These are phyloP conservation scores for Camponotus floridanus DNA, from an alignment of 1,140 invertebrate genomes.

Conservation along the genomic window DNA sequence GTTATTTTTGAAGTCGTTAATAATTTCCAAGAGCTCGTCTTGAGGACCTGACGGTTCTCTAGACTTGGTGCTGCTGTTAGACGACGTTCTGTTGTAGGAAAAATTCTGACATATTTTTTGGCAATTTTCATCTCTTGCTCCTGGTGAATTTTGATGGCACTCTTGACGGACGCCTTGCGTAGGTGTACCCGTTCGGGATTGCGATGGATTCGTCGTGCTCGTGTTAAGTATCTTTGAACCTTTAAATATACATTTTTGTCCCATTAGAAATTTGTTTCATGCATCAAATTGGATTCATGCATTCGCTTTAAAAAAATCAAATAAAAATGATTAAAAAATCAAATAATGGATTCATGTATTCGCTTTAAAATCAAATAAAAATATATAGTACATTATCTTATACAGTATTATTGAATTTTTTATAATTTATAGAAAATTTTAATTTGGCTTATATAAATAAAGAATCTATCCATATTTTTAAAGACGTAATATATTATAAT, in stretches of 20 bases:
- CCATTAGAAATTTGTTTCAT: not conserved
- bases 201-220: slow-evolving; percentile 40
- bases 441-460: not conserved
- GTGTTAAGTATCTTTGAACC: slow-evolving; percentile 61
- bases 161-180: slow-evolving; percentile 68
- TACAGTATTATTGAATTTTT: not conserved
- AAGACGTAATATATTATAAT: not conserved
- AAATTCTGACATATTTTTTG: slow-evolving; percentile 49
- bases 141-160: slow-evolving; percentile 40
- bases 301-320: not conserved
- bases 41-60: slow-evolving; percentile 85
- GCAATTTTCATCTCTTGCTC: slow-evolving; percentile 75
- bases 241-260: slow-evolving; percentile 25
- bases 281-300: too few species aligned
- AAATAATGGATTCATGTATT: too few species aligned
- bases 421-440: not conserved
- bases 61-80: slow-evolving; percentile 74
- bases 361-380: not conserved
- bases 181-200: slow-evolving; percentile 66
- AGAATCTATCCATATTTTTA: slow-evolving; percentile 7
- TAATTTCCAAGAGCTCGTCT: slow-evolving; percentile 94
- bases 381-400: not conserved
- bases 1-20: slow-evolving; percentile 96
- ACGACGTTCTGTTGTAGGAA: slow-evolving; percentile 68
- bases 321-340: slow-evolving; percentile 12